Evolutionary conservation across 2,888 invertebrate species (phyloP).

Genomic region (Meiosimyza decipiens): DNA sequence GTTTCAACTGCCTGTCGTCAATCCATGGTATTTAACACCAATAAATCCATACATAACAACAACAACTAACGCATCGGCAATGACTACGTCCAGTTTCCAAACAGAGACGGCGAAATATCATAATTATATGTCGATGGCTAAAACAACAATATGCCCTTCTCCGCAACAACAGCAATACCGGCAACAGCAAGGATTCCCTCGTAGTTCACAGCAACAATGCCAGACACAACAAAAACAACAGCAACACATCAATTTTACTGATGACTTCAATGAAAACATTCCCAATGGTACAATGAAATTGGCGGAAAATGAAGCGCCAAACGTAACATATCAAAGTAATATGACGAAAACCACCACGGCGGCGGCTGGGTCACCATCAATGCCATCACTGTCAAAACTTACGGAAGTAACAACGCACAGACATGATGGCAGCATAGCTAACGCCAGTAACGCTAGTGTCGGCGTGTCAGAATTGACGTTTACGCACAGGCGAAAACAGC

Average conservation of each 20-base stretch:
- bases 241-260: neutral
- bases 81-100: constrained; percentile 21
- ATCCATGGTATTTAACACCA: constrained; percentile 57
- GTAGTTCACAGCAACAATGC: constrained; percentile 7
- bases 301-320: constrained; percentile 6
- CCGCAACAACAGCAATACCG: constrained; percentile 31
- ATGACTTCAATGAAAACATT: constrained; percentile 23
- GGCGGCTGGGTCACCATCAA: constrained; percentile 35
- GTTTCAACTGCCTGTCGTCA: constrained; percentile 36
- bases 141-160: constrained; percentile 42
- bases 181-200: constrained; percentile 38
- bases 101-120: constrained; percentile 50
- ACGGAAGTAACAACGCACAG: constrained; percentile 10
- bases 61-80: constrained; percentile 21
- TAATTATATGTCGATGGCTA: constrained; percentile 51
- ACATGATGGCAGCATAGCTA: constrained; percentile 13
- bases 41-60: constrained; percentile 39
- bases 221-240: constrained; percentile 17
- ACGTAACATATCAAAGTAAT: neutral
- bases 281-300: constrained; percentile 14
- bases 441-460: neutral
- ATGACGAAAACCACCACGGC: constrained; percentile 22
- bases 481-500: neutral
- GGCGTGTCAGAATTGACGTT: neutral
- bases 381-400: neutral